Evolutionary conservation across 2,888 invertebrate species (phyloP).

Genomic region (Mamestra brassicae): DNA sequence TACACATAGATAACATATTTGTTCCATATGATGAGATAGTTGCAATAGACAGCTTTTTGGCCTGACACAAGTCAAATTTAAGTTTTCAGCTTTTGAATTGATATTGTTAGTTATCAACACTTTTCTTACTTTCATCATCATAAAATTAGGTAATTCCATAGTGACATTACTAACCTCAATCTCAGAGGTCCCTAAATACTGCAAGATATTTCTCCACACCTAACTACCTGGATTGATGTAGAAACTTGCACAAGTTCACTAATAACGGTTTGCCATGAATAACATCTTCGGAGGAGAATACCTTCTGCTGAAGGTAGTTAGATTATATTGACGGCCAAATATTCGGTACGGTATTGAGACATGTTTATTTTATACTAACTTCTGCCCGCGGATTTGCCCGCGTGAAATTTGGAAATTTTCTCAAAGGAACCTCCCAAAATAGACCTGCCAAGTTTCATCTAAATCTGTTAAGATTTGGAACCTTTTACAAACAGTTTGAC

Average conservation of each 20-base stretch:
- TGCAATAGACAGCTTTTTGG: no score
- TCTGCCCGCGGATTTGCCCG: no score
- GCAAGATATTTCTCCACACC: not conserved
- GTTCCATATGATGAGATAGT: no score
- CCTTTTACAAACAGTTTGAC: no score
- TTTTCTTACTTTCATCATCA: no score
- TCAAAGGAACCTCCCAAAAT: not conserved
- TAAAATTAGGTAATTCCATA: not conserved
- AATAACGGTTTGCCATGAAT: conserved; percentile 34
- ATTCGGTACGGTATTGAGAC: not conserved
- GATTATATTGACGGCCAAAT: not conserved
- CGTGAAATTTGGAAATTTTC: not conserved
- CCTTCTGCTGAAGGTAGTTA: not conserved
- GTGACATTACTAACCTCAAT: not conserved
- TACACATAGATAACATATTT: no score
- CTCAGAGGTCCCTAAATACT: not conserved
- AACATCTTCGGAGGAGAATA: conserved; percentile 8
- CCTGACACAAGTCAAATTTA: no score
- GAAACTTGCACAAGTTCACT: conserved; percentile 31
- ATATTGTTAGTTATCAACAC: no score
- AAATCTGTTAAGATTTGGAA: no score
- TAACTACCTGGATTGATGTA: not conserved
- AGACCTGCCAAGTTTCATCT: no score
- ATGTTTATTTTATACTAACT: no score
- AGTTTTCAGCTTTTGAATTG: no score